Evolutionary conservation across 2,113 vertebrate genomes (phyloP).

Genomic region (Caracal caracal): DNA sequence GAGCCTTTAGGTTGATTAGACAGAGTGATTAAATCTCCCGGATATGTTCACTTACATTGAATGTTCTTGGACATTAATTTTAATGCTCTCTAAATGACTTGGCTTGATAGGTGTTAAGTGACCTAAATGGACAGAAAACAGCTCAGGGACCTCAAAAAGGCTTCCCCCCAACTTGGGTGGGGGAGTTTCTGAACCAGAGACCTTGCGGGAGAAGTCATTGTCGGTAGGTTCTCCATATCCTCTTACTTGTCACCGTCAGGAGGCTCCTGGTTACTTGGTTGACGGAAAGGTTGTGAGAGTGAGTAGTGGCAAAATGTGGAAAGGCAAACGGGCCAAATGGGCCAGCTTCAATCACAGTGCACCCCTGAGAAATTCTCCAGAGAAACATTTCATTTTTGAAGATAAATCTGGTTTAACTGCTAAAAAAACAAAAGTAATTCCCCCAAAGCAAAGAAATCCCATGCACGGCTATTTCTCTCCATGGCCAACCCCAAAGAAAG

Average conservation of each 20-base stretch:
- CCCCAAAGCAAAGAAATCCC: conserved; percentile 52
- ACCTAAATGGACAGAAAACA: conserved; percentile 62
- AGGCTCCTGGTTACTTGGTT: not conserved
- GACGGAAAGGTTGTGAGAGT: not conserved
- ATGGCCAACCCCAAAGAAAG: not conserved
- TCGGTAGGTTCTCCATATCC: not conserved
- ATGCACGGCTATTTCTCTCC: conserved; percentile 27
- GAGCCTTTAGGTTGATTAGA: conserved; percentile 67
- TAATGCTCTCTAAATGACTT: conserved; percentile 69
- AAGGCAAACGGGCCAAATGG: not conserved
- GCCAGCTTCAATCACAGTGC: not conserved
- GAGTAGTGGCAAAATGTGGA: not conserved
- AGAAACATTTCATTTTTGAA: conserved; percentile 61
- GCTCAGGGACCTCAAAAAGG: conserved; percentile 17
- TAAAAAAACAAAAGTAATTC: conserved; percentile 50
- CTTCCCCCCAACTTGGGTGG: not conserved
- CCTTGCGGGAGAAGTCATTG: not conserved
- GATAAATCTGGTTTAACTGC: conserved; percentile 40
- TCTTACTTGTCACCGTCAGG: not conserved
- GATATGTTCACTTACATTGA: conserved; percentile 78
- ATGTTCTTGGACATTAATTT: conserved; percentile 76
- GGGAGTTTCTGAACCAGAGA: not conserved
- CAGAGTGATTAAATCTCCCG: conserved; percentile 68
- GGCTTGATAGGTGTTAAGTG: conserved; percentile 70
- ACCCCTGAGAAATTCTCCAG: conserved; percentile 16